phyloP scores from a whole-genome alignment of 2,113 vertebrate genomes.

The Micronycteris hirsuta region DNA sequence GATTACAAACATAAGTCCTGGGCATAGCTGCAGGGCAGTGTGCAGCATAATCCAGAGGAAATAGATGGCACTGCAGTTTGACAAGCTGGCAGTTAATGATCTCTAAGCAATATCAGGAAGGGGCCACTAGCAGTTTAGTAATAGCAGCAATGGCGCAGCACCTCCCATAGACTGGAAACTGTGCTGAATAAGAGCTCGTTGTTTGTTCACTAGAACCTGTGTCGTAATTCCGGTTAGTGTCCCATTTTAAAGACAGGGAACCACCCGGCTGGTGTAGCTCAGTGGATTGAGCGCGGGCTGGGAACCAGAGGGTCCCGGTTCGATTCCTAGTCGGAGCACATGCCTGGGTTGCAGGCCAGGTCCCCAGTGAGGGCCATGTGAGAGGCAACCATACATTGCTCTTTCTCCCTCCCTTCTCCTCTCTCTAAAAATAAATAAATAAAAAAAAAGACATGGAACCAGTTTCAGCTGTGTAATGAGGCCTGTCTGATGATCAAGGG shows the following conservation, averaged over 20 bases:
- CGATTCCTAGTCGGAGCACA: too few species aligned
- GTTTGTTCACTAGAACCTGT: background rate
- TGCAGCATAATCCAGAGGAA: background rate
- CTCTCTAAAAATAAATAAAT: too few species aligned
- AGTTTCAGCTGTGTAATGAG: background rate
- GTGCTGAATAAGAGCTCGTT: background rate
- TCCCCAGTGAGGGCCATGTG: too few species aligned
- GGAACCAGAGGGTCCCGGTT: too few species aligned
- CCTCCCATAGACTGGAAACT: background rate
- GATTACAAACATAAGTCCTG: background rate
- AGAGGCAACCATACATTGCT: too few species aligned
- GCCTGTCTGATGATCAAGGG: background rate
- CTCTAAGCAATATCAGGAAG: background rate
- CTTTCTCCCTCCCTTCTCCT: too few species aligned
- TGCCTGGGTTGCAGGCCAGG: too few species aligned
- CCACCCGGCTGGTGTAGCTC: too few species aligned
- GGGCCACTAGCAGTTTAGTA: background rate
- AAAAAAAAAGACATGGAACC: background rate
- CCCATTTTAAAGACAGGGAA: background rate
- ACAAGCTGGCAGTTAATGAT: background rate
- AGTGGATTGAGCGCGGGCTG: too few species aligned
- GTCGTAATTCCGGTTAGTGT: too few species aligned
- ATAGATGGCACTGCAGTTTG: accelerated
- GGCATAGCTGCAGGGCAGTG: background rate
- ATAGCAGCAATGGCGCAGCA: background rate